These are phyloP conservation scores for Spongia lamella DNA, from an alignment of 37 sponge, comb jelly and placozoan species.

Conservation along the genomic window DNA sequence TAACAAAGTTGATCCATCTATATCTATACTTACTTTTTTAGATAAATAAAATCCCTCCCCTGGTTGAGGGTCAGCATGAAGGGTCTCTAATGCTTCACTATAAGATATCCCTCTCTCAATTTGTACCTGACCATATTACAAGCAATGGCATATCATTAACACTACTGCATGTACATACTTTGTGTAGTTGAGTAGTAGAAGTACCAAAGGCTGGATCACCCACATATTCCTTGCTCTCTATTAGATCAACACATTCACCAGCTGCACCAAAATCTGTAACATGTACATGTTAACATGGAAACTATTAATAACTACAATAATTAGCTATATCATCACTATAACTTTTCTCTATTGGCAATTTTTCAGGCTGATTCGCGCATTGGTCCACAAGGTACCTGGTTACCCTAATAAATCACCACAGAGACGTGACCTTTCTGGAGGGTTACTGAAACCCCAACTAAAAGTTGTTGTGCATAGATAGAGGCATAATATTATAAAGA, in stretches of 20 bases:
- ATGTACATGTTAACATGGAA: neutral
- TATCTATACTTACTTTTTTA: slow-evolving; percentile 66
- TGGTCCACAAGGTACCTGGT: too few species aligned
- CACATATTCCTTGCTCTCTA: slow-evolving; percentile 56
- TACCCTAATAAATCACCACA: too few species aligned
- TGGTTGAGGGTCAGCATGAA: slow-evolving; percentile 49
- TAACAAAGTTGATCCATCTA: too few species aligned
- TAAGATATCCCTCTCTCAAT: slow-evolving; percentile 81
- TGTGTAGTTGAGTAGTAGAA: slow-evolving; percentile 76
- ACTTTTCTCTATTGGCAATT: too few species aligned
- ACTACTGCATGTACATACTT: slow-evolving; percentile 31
- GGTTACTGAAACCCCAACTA: too few species aligned
- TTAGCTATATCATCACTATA: too few species aligned
- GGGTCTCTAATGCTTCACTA: slow-evolving; percentile 45
- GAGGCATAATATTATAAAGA: too few species aligned
- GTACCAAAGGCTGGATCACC: slow-evolving; percentile 73
- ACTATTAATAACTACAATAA: too few species aligned
- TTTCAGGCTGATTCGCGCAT: too few species aligned
- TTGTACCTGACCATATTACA: slow-evolving; percentile 32
- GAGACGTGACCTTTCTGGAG: too few species aligned
- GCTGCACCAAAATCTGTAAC: slow-evolving; percentile 61
- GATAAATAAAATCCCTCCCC: slow-evolving; percentile 79
- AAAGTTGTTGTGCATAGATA: too few species aligned
- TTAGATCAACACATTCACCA: slow-evolving; percentile 69
- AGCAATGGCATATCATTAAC: neutral